These are phyloP conservation scores for Mizuhopecten yessoensis DNA, from an alignment of 1,140 invertebrate species.

Conservation along the genomic window DNA sequence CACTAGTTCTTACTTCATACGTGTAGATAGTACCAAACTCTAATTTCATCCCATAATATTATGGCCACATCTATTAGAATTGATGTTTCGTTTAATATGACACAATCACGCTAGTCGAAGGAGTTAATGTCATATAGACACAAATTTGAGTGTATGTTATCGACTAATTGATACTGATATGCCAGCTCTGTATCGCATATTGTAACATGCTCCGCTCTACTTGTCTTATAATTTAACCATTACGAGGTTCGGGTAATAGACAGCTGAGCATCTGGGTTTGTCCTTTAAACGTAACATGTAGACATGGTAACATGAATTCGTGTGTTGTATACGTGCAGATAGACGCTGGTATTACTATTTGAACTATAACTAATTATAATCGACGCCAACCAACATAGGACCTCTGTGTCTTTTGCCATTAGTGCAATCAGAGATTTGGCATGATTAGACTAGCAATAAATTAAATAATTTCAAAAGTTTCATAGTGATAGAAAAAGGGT, in stretches of 20 bases:
- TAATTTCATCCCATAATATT: background rate
- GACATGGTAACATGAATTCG: background rate
- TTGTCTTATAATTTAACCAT: background rate
- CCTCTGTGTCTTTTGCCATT: too few relatives aligned
- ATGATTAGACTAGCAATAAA: too few relatives aligned
- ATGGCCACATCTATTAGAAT: background rate
- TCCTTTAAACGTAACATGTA: background rate
- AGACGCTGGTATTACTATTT: too few relatives aligned
- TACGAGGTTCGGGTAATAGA: background rate
- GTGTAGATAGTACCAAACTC: background rate
- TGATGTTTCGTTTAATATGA: background rate
- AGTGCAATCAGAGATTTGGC: too few relatives aligned
- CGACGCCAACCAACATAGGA: too few relatives aligned
- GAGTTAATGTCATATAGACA: constrained; percentile 21
- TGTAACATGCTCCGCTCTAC: background rate
- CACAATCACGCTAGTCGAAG: background rate
- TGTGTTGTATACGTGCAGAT: too few relatives aligned
- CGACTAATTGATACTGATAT: background rate
- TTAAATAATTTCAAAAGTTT: too few relatives aligned
- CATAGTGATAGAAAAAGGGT: too few relatives aligned
- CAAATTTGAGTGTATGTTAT: constrained; percentile 7
- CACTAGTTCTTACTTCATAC: background rate
- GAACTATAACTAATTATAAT: too few relatives aligned
- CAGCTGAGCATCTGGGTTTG: background rate
- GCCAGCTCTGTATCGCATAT: background rate